Percentiles rank a stretch among this genome's conserved stretches.
phyloP scores from a whole-genome alignment of 2,113 vertebrate species.

The Phocoena sinus region DNA sequence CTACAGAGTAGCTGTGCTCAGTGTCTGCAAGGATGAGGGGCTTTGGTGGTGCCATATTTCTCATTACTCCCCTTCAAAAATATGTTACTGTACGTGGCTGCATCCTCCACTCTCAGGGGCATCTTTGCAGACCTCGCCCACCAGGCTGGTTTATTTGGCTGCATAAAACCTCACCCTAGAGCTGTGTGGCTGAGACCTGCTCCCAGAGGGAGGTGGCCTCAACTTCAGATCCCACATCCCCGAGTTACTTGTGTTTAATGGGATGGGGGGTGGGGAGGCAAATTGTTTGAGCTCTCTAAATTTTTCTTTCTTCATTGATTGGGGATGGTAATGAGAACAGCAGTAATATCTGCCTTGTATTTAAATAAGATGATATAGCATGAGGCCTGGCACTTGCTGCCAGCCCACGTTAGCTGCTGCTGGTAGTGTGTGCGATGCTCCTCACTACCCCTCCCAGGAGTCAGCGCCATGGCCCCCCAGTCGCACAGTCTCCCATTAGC shows the following conservation, averaged over 20 bases:
- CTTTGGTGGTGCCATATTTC: not conserved
- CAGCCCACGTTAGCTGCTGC: accelerated
- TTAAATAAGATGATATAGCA: not conserved
- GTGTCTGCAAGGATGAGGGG: not conserved
- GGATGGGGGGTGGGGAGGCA: accelerated
- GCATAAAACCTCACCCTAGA: not conserved
- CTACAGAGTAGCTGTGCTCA: not conserved
- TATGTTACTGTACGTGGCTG: accelerated
- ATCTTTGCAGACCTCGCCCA: too few species aligned
- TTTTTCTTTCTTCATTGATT: not conserved
- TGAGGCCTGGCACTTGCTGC: not conserved
- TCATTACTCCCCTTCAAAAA: not conserved
- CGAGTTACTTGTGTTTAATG: not conserved
- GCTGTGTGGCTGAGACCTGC: too few species aligned
- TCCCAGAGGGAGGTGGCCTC: too few species aligned
- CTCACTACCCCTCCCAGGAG: not conserved
- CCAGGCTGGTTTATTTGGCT: not conserved
- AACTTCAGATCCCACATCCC: not conserved
- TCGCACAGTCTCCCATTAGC: not conserved
- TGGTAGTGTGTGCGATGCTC: accelerated
- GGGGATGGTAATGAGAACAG: not conserved
- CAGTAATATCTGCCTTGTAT: not conserved
- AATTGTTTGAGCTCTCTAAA: not conserved
- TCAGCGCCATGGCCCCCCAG: accelerated
- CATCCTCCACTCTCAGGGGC: accelerated